Evolutionary conservation across 64 coral and sea anemone genomes (phyloP).

Genomic region (Catalaphyllia jardinei): DNA sequence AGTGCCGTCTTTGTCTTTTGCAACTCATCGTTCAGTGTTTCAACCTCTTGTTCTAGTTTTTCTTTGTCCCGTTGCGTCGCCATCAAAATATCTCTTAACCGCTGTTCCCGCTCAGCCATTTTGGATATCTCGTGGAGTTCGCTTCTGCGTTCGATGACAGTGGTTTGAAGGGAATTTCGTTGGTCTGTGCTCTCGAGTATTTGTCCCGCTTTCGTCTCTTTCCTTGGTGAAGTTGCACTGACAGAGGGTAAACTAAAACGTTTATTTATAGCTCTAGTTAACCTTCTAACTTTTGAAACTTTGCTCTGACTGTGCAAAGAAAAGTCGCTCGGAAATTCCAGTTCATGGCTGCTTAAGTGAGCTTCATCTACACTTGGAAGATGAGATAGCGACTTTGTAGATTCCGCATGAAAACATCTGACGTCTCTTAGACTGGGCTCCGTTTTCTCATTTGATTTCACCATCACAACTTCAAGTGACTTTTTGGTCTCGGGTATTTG

Average conservation of each 20-base stretch:
- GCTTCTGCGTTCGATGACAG: not conserved
- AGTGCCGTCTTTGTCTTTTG: not conserved
- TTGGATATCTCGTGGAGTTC: not conserved
- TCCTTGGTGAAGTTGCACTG: not conserved
- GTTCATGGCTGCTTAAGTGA: no score
- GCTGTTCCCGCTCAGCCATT: not conserved
- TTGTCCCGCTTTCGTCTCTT: not conserved
- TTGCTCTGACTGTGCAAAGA: not conserved
- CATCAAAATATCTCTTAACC: constrained; percentile 22
- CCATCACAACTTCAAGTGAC: constrained; percentile 4
- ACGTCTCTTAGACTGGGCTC: not conserved
- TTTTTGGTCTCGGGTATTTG: not conserved
- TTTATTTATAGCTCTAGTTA: constrained; percentile 5
- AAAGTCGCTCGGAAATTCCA: not conserved
- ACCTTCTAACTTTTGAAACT: not conserved
- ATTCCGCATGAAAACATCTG: constrained; percentile 12
- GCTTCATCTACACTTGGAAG: not conserved
- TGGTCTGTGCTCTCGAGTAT: not conserved
- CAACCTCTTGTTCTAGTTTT: constrained; percentile 3
- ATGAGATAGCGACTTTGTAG: not conserved
- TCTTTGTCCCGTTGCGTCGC: constrained; percentile 14
- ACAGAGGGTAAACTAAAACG: not conserved
- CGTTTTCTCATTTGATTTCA: constrained; percentile 8
- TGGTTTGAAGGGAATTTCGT: not conserved
- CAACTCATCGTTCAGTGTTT: constrained; percentile 6